Conservation (phyloP, 2,797 vertebrate species). For the Danionella dracula region DNA sequence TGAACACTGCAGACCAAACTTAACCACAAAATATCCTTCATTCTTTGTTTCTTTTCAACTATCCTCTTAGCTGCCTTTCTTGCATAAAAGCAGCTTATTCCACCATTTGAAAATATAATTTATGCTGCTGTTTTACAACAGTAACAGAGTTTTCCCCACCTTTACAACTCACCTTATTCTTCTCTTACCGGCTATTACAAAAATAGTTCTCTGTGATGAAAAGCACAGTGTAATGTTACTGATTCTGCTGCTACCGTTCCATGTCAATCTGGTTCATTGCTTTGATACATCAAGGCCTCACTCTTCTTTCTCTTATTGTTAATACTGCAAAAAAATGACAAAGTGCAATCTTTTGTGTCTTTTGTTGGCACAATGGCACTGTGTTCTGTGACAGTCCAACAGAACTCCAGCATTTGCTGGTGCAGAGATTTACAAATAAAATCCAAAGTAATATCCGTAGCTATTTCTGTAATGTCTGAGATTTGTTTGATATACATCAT, state of each 20-base stretch:
- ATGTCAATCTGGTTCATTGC: slow-evolving; percentile 31
- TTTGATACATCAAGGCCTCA: slow-evolving; percentile 27
- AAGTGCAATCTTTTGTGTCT: slow-evolving; percentile 72
- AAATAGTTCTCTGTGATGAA: slow-evolving; percentile 43
- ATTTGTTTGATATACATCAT: slow-evolving; percentile 51
- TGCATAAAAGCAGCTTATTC: background rate
- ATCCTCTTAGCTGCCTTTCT: slow-evolving; percentile 1
- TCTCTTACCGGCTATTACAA: slow-evolving; percentile 23
- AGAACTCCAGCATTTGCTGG: slow-evolving; percentile 39
- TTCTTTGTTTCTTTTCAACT: background rate
- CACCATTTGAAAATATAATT: background rate
- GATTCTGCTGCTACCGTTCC: slow-evolving; percentile 49
- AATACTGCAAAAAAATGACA: slow-evolving; percentile 57
- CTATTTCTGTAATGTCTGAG: slow-evolving; percentile 45
- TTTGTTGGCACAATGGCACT: slow-evolving; percentile 27
- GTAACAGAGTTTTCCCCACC: slow-evolving; percentile 9
- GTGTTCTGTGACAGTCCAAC: slow-evolving; percentile 23
- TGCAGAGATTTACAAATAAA: slow-evolving; percentile 24
- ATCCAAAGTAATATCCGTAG: slow-evolving; percentile 19
- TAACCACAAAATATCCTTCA: background rate
- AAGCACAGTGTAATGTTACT: slow-evolving; percentile 70
- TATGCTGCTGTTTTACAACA: slow-evolving; percentile 10
- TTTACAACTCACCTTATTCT: slow-evolving; percentile 22
- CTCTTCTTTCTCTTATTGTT: slow-evolving; percentile 24
- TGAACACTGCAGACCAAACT: background rate